A percentile compares a stretch with the other conserved stretches of the same genome.
These are phyloP conservation scores for Acleris laterana DNA, from an alignment of 2,888 invertebrate genomes.

Conservation along the genomic window DNA sequence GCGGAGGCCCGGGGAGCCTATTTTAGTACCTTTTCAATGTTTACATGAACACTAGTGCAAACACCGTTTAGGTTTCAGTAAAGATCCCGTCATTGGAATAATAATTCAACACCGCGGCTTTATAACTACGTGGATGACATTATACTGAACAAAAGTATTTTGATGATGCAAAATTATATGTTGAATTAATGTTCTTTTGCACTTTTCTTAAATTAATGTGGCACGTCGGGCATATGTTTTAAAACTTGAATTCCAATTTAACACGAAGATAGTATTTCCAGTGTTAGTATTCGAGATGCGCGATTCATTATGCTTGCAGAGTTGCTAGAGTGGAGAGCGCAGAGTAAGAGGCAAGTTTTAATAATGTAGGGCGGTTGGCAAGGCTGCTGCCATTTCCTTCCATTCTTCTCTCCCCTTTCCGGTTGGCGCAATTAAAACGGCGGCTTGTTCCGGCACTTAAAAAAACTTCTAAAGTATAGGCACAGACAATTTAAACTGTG, in stretches of 20 bases:
- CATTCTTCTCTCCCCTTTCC: constrained; percentile 83
- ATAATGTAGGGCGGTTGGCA: constrained; percentile 82
- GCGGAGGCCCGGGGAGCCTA: constrained; percentile 54
- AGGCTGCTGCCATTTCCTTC: constrained; percentile 77
- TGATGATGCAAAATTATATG: too few species aligned
- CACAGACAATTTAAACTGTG: constrained; percentile 71
- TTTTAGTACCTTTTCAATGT: constrained; percentile 56
- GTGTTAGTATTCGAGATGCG: constrained; percentile 64
- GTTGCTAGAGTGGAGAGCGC: constrained; percentile 66
- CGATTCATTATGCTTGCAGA: constrained; percentile 71
- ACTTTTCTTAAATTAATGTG: too few species aligned
- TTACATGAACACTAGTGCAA: constrained; percentile 49
- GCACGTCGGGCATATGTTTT: not conserved
- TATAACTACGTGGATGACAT: not conserved
- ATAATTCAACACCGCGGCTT: not conserved
- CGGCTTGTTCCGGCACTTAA: constrained; percentile 81
- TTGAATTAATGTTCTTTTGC: too few species aligned
- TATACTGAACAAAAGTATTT: not conserved
- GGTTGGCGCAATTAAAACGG: constrained; percentile 82
- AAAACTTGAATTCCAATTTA: constrained; percentile 3
- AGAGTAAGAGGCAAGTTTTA: constrained; percentile 80
- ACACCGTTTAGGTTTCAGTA: constrained; percentile 22
- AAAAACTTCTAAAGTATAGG: constrained; percentile 79
- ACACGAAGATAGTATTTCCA: constrained; percentile 48
- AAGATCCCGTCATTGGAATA: constrained; percentile 8